Evolutionary conservation across 2,888 invertebrate species (phyloP), one percentile per base, ranked within the genome.

Genomic region (Aspidiotus rigidus): DNA sequence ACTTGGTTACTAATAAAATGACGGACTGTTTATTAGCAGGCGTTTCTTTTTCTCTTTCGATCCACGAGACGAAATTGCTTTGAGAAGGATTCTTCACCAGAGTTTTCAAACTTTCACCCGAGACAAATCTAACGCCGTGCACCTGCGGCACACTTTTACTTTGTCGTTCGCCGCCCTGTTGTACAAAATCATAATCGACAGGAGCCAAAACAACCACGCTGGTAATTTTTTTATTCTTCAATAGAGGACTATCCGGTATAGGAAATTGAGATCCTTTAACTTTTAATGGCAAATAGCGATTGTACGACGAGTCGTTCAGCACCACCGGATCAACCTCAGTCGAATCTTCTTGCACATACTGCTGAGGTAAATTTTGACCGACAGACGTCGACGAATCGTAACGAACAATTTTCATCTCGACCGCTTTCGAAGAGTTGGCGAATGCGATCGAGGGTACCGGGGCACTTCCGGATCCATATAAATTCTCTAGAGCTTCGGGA

Each of bases 191-290:
- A 70, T 88, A 88, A 77, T 88, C 86, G 2, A 91, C 88, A 0
- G 91, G 91, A 5, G 91, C 91, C 72, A 92, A 77, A 1, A 91
- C 90, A 1, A 92, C 91, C 1, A 92, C 90, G 75, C 90, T 90
- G 10, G 89, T 85, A n/a, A 92, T 85, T 76, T 83, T 86, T 75
- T 87, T 86, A 62, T 88, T 89, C 75, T 83, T 83, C 39, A 92
- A 78, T 75, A 86, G 85, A n/a, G 85, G 84, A 39, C 85, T 86
- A 75, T 90, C 88, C 6, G 91, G 91, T 64, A 91, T 83, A 6
- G 92, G 91, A 76, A 92, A 92, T 74, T 90, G 87, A 41, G 89
- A 86, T 0, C 91, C 91, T 74, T 86, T 89, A 41, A 91, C 88
- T 83, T 90, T 90, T 62, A 92, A 79, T 13, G 91, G 91, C 69